Evolutionary conservation across 23 tunicate species (phyloP).

Genomic region (Halocynthia roretzi): DNA sequence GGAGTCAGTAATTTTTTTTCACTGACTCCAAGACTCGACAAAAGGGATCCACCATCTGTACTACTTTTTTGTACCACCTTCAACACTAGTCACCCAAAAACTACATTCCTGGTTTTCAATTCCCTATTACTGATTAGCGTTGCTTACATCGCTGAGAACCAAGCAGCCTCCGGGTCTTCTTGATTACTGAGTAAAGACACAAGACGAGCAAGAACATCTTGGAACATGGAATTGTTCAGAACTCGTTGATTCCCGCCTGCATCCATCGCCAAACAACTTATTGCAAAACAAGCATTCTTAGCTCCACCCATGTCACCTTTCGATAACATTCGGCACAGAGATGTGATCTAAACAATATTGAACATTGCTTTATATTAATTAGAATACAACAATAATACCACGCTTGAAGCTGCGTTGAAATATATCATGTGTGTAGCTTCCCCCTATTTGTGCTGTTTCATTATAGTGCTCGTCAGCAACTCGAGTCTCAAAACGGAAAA

Average conservation of each 20-base stretch:
- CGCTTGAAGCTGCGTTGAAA: too few species aligned
- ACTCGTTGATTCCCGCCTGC: slow-evolving; percentile 62
- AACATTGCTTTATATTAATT: neutral
- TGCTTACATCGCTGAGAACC: slow-evolving; percentile 89
- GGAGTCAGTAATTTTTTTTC: too few species aligned
- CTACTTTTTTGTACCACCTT: too few species aligned
- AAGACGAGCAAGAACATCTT: slow-evolving; percentile 36
- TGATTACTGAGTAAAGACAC: slow-evolving; percentile 44
- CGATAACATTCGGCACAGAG: slow-evolving; percentile 72
- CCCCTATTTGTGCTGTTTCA: too few species aligned
- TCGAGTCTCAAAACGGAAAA: too few species aligned
- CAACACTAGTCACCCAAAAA: too few species aligned
- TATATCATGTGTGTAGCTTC: too few species aligned
- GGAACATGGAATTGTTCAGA: slow-evolving; percentile 29
- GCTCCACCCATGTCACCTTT: slow-evolving; percentile 85
- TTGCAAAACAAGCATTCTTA: slow-evolving; percentile 94
- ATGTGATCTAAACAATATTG: slow-evolving; percentile 27
- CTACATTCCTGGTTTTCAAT: too few species aligned
- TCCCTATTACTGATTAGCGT: neutral
- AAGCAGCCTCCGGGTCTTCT: slow-evolving; percentile 81
- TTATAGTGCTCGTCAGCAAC: too few species aligned
- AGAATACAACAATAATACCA: too few species aligned
- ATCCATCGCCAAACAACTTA: slow-evolving; percentile 76
- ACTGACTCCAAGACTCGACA: too few species aligned
- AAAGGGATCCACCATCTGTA: too few species aligned